A percentile compares a stretch with the other conserved stretches of the same genome.
Evolutionary conservation across 2,888 invertebrate species (phyloP).

Genomic region (Dione juno): DNA sequence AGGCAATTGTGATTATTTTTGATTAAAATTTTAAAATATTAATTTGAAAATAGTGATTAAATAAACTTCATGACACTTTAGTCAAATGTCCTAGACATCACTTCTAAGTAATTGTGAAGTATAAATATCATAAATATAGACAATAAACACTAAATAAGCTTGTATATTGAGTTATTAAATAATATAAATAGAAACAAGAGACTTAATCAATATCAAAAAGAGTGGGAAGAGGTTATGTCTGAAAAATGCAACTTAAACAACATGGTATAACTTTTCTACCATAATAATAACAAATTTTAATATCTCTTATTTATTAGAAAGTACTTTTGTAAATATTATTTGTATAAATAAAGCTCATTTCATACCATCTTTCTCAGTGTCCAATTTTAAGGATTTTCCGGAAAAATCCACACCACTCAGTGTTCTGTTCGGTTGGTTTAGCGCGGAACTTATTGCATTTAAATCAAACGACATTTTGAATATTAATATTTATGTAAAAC

Average conservation of each 20-base stretch:
- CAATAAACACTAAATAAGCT: not conserved
- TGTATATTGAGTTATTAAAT: not conserved
- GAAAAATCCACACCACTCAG: constrained; percentile 90
- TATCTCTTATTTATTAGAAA: not conserved
- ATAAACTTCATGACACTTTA: no score
- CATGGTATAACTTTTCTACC: not conserved
- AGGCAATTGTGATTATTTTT: no score
- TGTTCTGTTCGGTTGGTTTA: constrained; percentile 71
- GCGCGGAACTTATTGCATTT: constrained; percentile 78
- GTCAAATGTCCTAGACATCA: no score
- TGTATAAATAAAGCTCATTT: constrained; percentile 26
- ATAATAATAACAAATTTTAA: not conserved
- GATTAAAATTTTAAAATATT: no score
- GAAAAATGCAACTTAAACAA: not conserved
- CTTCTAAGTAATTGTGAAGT: no score
- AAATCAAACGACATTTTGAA: constrained; percentile 82
- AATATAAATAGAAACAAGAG: not conserved
- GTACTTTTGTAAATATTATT: constrained; percentile 1
- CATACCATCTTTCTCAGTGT: constrained; percentile 91
- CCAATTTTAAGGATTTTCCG: constrained; percentile 90
- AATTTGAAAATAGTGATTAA: no score
- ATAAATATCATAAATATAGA: no score
- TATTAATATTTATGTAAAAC: constrained; percentile 42
- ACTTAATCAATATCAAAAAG: not conserved
- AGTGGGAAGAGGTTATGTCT: constrained; percentile 19